Percentiles rank a stretch among this genome's conserved stretches.
phyloP scores from a whole-genome alignment of 2,888 invertebrate genomes.

The Agrochola lota region DNA sequence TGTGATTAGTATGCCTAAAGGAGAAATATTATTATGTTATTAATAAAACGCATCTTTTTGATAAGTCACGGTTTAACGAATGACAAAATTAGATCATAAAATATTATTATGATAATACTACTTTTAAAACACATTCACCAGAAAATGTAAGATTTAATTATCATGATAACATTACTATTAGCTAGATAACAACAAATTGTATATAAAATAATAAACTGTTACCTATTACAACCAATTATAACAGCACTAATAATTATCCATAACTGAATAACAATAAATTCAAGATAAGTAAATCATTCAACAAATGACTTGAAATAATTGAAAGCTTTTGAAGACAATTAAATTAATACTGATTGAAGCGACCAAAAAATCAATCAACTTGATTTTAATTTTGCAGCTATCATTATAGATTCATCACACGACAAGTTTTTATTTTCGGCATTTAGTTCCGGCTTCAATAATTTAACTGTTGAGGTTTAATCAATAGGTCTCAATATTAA shows the following conservation, averaged over 20 bases:
- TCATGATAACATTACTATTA: not conserved
- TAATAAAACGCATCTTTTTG: not conserved
- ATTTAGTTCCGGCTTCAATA: conserved; percentile 25
- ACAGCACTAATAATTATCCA: not conserved
- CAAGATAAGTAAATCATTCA: not conserved
- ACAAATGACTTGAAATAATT: not conserved
- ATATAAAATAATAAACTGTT: not conserved
- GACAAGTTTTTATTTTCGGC: conserved; percentile 29
- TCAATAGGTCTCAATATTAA: not conserved
- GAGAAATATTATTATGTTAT: not conserved
- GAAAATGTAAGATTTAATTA: not conserved
- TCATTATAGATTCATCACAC: conserved; percentile 36
- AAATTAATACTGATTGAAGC: not conserved
- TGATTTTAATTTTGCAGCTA: conserved; percentile 6
- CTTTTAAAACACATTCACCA: not conserved
- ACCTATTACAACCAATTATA: not conserved
- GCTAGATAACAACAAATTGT: not conserved
- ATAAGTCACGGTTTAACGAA: not conserved
- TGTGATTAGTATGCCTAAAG: not conserved
- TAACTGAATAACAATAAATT: conserved; percentile 10
- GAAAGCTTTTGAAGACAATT: conserved; percentile 8
- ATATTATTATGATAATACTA: not conserved
- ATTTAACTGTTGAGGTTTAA: not conserved
- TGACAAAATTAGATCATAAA: not conserved
- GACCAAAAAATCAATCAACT: conserved; percentile 10